Evolutionary conservation across 1,140 invertebrate genomes (phyloP).

Genomic region (Mamestra configurata): DNA sequence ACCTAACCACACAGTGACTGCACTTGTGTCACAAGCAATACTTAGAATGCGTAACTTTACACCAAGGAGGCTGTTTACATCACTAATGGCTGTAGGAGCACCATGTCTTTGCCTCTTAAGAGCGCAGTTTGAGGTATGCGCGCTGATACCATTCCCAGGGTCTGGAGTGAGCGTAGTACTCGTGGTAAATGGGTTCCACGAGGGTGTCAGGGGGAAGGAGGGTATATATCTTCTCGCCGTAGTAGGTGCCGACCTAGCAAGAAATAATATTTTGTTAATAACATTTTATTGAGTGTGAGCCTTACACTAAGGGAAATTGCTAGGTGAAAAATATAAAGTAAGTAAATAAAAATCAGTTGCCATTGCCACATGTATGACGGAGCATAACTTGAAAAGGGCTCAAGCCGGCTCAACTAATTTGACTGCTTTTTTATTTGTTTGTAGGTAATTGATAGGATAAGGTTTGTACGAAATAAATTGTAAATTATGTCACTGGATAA

Average conservation of each 20-base stretch:
- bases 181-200: constrained; percentile 89
- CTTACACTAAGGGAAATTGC: no score
- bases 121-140: constrained; percentile 86
- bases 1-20: constrained; percentile 25
- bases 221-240: constrained; percentile 94
- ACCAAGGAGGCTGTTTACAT: background rate
- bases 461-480: no score
- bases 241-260: constrained; percentile 93
- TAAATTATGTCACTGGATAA: no score
- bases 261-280: no score
- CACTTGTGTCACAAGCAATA: constrained; percentile 45
- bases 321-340: no score
- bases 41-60: background rate
- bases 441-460: no score
- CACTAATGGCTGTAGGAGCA: background rate
- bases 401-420: no score
- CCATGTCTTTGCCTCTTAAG: constrained; percentile 76
- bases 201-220: constrained; percentile 88
- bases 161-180: constrained; percentile 91
- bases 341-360: no score
- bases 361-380: no score
- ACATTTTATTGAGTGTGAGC: no score
- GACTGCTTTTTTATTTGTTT: no score
- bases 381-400: no score
- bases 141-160: constrained; percentile 87